Base-by-base conservation (phyloP, 2,888 invertebrate genomes). In the Pristionchus entomophagus region DNA sequence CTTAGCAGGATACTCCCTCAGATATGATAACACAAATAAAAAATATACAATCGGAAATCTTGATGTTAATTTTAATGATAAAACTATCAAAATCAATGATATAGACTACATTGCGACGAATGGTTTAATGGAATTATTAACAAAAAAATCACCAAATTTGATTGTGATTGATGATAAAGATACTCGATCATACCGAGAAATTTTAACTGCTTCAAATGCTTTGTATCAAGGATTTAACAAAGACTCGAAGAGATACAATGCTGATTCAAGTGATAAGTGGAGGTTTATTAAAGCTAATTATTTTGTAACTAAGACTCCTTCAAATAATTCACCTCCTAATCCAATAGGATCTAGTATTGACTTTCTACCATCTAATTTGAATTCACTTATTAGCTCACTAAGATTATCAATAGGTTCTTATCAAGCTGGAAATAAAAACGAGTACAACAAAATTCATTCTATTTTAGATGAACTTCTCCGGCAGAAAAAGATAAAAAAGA, bases 181-280 rank as follows among this genome's bases (percentile, higher is more conserved):
- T 87, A 89, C 78, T 78, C 45, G 86, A 84, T 85, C 84, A 53
- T 89, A 89, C 86, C 85, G 65, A 84, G 81, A 88, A 65, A 89
- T 89, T 29, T 86, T 89, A 86, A 12, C 88, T 32, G 87, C 86
- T 53, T 89, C 89, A 22, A 41, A 89, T 88, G 89, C 89, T 32
- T 56, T 89, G 65, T 89, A 89, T 86, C 88, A 89, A 81, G 77
- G 73, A 49, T 89, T 89, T 87, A 87, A 89, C 86, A 87, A 86
- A 83, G 86, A 38, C n/a, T 26, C 49, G 56, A 89, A 89, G 87
- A 87, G 87, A 86, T 89, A 88, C 85, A 89, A 89, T 89, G 59
- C 89, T 78, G 89, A 89, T 89, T 51, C 89, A 53, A 89, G 88
- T 88, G 88, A 89, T 88, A 89, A 89, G 86, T 89, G 89, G 88